phyloP scores from a whole-genome alignment of 2,888 invertebrate species.

The Phania funesta region DNA sequence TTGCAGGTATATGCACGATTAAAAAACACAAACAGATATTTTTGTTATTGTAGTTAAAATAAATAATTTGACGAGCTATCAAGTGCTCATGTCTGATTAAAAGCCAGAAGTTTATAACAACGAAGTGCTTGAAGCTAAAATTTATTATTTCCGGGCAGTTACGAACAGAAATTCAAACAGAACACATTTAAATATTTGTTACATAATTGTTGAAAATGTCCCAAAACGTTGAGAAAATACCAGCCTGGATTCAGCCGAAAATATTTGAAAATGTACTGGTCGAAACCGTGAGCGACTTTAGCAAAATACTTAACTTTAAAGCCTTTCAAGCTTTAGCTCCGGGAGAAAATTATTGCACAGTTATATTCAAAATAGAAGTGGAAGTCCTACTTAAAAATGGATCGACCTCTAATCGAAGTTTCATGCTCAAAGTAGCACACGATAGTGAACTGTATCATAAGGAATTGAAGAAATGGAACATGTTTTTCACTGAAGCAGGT shows the following conservation, averaged over 20 bases:
- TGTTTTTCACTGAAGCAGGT: constrained; percentile 76
- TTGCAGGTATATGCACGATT: not conserved
- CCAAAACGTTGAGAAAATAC: not conserved
- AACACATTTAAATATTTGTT: not conserved
- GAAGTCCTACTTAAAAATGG: constrained; percentile 66
- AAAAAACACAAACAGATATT: not conserved
- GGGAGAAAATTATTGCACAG: constrained; percentile 76
- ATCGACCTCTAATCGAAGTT: constrained; percentile 60
- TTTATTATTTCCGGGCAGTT: not conserved
- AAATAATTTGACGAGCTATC: not conserved
- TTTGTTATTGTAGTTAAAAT: not conserved
- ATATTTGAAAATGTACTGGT: constrained; percentile 70
- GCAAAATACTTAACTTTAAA: constrained; percentile 69
- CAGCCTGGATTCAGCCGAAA: constrained; percentile 70
- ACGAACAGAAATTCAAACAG: not conserved
- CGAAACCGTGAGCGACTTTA: constrained; percentile 66
- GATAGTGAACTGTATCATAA: constrained; percentile 57
- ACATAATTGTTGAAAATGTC: not conserved
- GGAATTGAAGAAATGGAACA: constrained; percentile 69
- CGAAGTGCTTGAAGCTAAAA: not conserved
- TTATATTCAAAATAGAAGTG: constrained; percentile 72
- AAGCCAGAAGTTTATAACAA: not conserved
- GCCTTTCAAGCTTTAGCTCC: constrained; percentile 68
- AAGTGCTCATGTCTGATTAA: not conserved
- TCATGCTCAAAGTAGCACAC: constrained; percentile 75